These are phyloP conservation scores for Thera britannica DNA, from an alignment of 2,888 invertebrate species.

Conservation along the genomic window DNA sequence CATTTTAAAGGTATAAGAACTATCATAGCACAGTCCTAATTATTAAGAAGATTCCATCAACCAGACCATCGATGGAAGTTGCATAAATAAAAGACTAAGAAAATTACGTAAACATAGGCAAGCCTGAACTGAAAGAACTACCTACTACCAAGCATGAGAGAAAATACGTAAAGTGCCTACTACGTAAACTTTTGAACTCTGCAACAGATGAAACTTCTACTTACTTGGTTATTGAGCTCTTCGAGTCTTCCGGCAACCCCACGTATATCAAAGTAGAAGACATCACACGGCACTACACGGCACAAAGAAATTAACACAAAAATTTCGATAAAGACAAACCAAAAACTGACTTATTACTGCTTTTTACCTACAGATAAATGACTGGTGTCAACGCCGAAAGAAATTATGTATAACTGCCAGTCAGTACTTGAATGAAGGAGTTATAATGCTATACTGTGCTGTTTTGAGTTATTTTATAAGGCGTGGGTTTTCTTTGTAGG, in stretches of 20 bases:
- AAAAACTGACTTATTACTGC: slow-evolving; percentile 29
- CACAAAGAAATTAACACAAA: slow-evolving; percentile 52
- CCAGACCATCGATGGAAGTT: too few relatives aligned
- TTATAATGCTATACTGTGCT: slow-evolving; percentile 64
- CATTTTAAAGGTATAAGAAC: too few relatives aligned
- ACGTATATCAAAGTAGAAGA: slow-evolving; percentile 86
- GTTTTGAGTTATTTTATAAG: slow-evolving; percentile 64
- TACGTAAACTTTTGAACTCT: neutral
- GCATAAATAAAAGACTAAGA: too few relatives aligned
- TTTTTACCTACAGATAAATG: slow-evolving; percentile 27
- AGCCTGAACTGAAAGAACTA: too few relatives aligned
- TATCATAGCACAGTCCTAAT: too few relatives aligned
- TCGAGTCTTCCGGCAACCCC: slow-evolving; percentile 84
- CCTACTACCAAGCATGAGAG: too few relatives aligned
- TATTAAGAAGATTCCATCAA: too few relatives aligned
- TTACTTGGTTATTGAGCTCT: slow-evolving; percentile 86
- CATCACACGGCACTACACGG: slow-evolving; percentile 71
- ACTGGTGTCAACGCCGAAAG: slow-evolving; percentile 44
- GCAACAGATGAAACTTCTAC: slow-evolving; percentile 41
- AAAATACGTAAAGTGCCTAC: too few relatives aligned
- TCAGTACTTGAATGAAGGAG: slow-evolving; percentile 64
- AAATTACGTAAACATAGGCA: too few relatives aligned
- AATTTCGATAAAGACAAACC: slow-evolving; percentile 39
- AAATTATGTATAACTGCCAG: slow-evolving; percentile 31
- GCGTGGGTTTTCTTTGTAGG: slow-evolving; percentile 73